These are phyloP conservation scores for Cephus nigrinus DNA, from an alignment of 2,888 invertebrate genomes.

Conservation along the genomic window DNA sequence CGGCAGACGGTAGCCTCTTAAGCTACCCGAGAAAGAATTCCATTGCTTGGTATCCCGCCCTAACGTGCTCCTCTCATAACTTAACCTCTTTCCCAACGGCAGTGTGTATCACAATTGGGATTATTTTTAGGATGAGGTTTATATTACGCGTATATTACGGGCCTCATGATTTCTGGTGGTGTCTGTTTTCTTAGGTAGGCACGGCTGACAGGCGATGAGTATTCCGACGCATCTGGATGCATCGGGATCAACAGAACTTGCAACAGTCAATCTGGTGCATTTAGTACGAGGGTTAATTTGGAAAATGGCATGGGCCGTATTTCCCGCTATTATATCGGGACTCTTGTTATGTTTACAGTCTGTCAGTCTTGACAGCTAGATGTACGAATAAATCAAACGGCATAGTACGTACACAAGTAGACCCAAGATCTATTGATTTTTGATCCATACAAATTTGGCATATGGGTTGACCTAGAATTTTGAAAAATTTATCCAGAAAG, in stretches of 20 bases:
- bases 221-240: neutral
- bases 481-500: neutral
- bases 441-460: neutral
- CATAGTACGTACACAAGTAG: neutral
- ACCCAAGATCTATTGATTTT: neutral
- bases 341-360: neutral
- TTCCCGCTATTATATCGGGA: neutral
- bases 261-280: neutral
- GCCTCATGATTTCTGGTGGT: constrained; percentile 13
- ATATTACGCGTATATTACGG: constrained; percentile 24
- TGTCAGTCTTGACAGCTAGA: neutral
- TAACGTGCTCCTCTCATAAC: constrained; percentile 3
- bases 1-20: neutral
- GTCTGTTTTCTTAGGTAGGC: neutral
- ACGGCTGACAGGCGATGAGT: neutral
- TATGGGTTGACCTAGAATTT: neutral
- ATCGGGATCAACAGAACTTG: neutral
- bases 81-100: constrained; percentile 14
- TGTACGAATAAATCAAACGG: neutral
- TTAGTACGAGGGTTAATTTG: neutral
- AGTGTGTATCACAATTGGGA: constrained; percentile 28
- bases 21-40: neutral
- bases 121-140: constrained; percentile 38
- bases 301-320: neutral
- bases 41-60: neutral